A percentile compares a stretch with the other conserved stretches of the same genome.
phyloP scores from a whole-genome alignment of 1,140 invertebrate genomes.

The Dendrolimus kikuchii region DNA sequence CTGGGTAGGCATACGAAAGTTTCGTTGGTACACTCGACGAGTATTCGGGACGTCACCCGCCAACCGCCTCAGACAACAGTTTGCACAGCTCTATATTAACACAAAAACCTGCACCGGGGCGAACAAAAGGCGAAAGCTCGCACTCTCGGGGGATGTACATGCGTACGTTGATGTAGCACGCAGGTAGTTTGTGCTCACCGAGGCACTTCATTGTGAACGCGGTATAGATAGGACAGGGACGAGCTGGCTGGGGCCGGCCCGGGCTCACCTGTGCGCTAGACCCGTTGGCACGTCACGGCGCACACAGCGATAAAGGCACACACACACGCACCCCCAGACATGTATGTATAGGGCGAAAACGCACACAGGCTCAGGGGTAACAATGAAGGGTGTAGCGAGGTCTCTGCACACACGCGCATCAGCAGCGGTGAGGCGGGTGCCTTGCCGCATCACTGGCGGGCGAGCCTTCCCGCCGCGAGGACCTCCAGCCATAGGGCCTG shows the following conservation, averaged over 20 bases:
- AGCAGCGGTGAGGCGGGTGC: slow-evolving; percentile 20
- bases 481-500: slow-evolving; percentile 26
- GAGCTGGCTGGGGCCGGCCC: slow-evolving; percentile 54
- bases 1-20: slow-evolving; percentile 17
- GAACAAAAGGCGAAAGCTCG: slow-evolving; percentile 20
- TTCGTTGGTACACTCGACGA: slow-evolving; percentile 12
- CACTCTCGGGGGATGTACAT: slow-evolving; percentile 20
- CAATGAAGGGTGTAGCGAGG: slow-evolving; percentile 36
- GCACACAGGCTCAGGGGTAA: slow-evolving; percentile 24
- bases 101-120: slow-evolving; percentile 22
- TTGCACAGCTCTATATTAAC: slow-evolving; percentile 12
- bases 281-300: slow-evolving; percentile 37
- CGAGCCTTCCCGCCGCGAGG: slow-evolving; percentile 57
- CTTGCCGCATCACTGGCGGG: slow-evolving; percentile 49
- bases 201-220: slow-evolving; percentile 58
- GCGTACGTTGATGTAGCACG: slow-evolving; percentile 47
- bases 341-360: slow-evolving; percentile 15
- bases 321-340: slow-evolving; percentile 27
- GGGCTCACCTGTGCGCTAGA: slow-evolving; percentile 59
- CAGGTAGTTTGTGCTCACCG: slow-evolving; percentile 52
- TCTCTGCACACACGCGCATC: slow-evolving; percentile 29
- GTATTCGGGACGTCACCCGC: slow-evolving; percentile 13
- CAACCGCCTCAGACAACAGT: slow-evolving; percentile 6
- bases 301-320: slow-evolving; percentile 8
- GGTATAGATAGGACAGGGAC: slow-evolving; percentile 51